A percentile compares a stretch with the other conserved stretches of the same genome.
phyloP scores from a whole-genome alignment of 2,113 vertebrate species.

The Syngnathus scovelli region DNA sequence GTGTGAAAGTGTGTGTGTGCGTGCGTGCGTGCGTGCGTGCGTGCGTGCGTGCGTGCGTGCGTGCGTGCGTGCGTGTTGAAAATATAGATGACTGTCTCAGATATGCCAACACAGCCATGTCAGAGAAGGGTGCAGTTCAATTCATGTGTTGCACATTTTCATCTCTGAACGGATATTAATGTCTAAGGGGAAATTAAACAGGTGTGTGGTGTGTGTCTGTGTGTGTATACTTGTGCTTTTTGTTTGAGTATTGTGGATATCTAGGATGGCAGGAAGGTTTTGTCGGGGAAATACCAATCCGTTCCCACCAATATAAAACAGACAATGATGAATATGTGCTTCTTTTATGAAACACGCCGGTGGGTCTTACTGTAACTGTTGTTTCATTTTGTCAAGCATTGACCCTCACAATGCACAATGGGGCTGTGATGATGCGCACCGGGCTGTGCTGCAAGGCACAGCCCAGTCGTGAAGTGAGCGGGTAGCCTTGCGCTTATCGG shows the following conservation, averaged over 20 bases:
- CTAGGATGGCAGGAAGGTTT: background rate
- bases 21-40: background rate
- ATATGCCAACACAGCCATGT: conserved; percentile 8
- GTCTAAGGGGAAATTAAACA: conserved; percentile 52
- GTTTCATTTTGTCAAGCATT: background rate
- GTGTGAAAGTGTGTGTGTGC: background rate
- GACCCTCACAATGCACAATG: background rate
- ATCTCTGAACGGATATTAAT: conserved; percentile 44
- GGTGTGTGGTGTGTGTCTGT: background rate
- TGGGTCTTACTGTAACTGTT: background rate
- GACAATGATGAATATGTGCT: background rate
- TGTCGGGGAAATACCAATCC: background rate
- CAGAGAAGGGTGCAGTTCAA: conserved; percentile 11
- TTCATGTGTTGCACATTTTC: conserved; percentile 6
- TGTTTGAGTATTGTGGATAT: background rate
- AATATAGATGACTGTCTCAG: conserved; percentile 20
- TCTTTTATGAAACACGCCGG: background rate
- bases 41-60: background rate
- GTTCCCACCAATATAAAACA: conserved; percentile 1
- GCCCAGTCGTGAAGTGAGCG: background rate
- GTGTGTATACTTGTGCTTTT: background rate
- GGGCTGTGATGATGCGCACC: background rate
- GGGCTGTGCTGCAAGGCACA: background rate
- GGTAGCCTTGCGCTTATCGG: background rate
- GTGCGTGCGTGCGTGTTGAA: background rate